These are phyloP conservation scores for Drosophila obscura DNA, from an alignment of 1,140 invertebrate species.

Conservation along the genomic window DNA sequence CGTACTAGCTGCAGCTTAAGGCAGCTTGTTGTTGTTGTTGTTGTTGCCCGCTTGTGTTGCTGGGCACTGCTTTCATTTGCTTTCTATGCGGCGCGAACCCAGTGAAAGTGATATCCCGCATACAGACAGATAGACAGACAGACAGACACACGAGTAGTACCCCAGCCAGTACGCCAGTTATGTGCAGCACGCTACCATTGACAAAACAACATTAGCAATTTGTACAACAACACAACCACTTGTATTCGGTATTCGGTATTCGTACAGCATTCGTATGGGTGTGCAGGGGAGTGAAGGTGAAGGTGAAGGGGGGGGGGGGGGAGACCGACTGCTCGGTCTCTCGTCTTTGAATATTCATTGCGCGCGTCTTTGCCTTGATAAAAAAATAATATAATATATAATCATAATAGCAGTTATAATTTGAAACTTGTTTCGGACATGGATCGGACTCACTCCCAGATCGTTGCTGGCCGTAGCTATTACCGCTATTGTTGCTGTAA, in stretches of 20 bases:
- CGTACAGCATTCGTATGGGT: no score
- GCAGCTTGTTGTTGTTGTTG: slow-evolving; percentile 14
- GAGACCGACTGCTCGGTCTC: no score
- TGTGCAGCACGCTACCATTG: slow-evolving; percentile 27
- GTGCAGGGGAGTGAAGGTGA: no score
- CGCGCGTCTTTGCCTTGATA: no score
- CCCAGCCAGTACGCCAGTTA: slow-evolving; percentile 3
- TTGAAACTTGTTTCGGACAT: slow-evolving; percentile 54
- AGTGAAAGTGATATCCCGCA: slow-evolving; percentile 75
- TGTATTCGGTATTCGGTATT: slow-evolving; percentile 6
- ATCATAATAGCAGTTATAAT: slow-evolving; percentile 69
- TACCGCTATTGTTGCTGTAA: slow-evolving; percentile 45
- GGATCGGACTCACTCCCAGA: slow-evolving; percentile 16
- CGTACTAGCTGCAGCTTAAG: slow-evolving; percentile 42
- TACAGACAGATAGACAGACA: slow-evolving; percentile 17
- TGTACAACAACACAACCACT: slow-evolving; percentile 49
- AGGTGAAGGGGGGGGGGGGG: no score
- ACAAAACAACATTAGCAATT: slow-evolving; percentile 66
- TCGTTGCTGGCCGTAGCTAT: slow-evolving; percentile 17
- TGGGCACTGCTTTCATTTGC: slow-evolving; percentile 68
- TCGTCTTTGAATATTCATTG: slow-evolving; percentile 49
- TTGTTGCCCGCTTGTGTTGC: slow-evolving; percentile 39
- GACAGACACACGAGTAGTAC: slow-evolving; percentile 26
- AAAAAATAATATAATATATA: no score
- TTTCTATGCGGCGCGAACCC: slow-evolving; percentile 75